These are phyloP conservation scores for Drosophila willistoni DNA, from an alignment of 1,140 invertebrate genomes.

Conservation along the genomic window DNA sequence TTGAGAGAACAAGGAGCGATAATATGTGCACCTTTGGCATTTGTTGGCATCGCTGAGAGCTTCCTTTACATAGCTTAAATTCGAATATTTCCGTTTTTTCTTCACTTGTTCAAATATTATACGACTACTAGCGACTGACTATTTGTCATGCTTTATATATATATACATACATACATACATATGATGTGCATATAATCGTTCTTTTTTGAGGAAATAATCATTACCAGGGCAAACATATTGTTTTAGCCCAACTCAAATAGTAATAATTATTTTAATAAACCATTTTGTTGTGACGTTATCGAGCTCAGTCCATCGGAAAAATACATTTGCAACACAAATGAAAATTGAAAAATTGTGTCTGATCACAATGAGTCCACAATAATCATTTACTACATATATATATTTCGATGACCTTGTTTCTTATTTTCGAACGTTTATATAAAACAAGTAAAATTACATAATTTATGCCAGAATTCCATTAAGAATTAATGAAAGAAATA, in stretches of 20 bases:
- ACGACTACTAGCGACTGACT: slow-evolving; percentile 51
- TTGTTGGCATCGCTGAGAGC: slow-evolving; percentile 32
- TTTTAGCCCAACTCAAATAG: slow-evolving; percentile 66
- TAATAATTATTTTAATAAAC: slow-evolving; percentile 75
- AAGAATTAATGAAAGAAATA: background rate
- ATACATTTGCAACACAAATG: slow-evolving; percentile 11
- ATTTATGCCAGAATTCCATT: background rate
- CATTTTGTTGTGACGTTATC: slow-evolving; percentile 62
- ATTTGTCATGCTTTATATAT: slow-evolving; percentile 57
- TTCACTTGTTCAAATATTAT: slow-evolving; percentile 60
- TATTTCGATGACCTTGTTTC: slow-evolving; percentile 2
- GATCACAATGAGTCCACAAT: background rate
- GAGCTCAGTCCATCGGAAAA: slow-evolving; percentile 35
- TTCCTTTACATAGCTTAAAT: slow-evolving; percentile 22
- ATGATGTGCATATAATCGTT: slow-evolving; percentile 11
- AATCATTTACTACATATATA: background rate
- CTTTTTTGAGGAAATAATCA: slow-evolving; percentile 63
- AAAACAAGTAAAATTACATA: background rate
- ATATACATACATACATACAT: background rate
- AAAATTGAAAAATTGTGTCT: slow-evolving; percentile 3
- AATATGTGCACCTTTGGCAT: slow-evolving; percentile 44
- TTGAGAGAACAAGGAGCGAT: slow-evolving; percentile 17
- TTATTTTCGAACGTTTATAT: background rate
- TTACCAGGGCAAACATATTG: slow-evolving; percentile 47
- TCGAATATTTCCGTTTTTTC: slow-evolving; percentile 42